Base-by-base conservation (phyloP, 2,888 invertebrate species). In the Syritta pipiens region DNA sequence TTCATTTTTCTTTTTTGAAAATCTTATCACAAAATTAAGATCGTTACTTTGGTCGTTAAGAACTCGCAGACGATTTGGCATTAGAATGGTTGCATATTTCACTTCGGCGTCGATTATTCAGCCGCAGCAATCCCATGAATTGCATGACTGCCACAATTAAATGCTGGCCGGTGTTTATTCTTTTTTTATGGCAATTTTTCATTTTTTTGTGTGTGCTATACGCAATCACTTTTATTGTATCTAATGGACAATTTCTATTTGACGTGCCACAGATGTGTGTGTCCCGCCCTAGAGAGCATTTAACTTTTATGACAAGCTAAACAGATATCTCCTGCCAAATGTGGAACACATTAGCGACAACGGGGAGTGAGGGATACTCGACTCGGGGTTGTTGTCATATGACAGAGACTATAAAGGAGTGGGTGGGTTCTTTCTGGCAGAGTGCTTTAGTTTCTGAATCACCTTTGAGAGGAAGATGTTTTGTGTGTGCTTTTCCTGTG, bases 271-370 rank as follows among this genome's bases (percentile, higher is more conserved):
- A 40, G 42, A 19, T 4, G 7, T 26, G 26, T 6, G n/a, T 55
- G 19, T 37, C 40, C 10, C 12, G 10, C 7, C 12, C 5, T 22
- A 24, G 22, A 44, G 0, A 24, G 1, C 22, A 57, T 57, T 57
- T 57, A 44, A 12, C 12, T 42, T 44, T 42, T 44, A 57, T 44
- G 44, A 57, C 19, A n/a, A 40, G 17, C 40, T 26, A 26, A 55
- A 26, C 40, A 40, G 26, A 40, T 40, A 57, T 30, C 30, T 17
- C 12, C 57, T 57, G 57, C 24, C 42, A 30, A 57, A 57, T n/a
- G 14, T 57, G 55, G 9, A 6, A 24, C 20, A n/a, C 5, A 35
- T 40, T 26, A 26, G 19, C 55, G 3, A 22, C 7, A 7, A 30
- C n/a, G n/a, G n/a, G n/a, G n/a, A n/a, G n/a, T n/a, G n/a, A n/a